Conservation (phyloP, 2,797 vertebrate species). For the Megaceryle alcyon region DNA sequence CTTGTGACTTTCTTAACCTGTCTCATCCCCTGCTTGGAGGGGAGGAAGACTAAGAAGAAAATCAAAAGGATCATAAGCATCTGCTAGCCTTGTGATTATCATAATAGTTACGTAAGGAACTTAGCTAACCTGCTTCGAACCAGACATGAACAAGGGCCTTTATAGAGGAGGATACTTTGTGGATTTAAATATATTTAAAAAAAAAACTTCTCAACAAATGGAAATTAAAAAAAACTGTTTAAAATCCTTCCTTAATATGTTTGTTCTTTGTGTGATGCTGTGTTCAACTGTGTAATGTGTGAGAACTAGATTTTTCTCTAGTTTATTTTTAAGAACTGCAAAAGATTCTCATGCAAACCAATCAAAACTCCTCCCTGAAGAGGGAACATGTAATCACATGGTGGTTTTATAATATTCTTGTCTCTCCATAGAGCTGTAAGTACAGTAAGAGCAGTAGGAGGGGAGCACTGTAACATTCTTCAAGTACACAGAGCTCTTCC, state of each 20-base stretch:
- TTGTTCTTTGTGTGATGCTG: neutral
- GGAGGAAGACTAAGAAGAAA: slow-evolving; percentile 20
- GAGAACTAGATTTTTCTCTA: neutral
- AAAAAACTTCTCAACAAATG: neutral
- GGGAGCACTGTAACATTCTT: neutral
- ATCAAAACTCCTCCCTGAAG: neutral
- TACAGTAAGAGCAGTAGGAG: neutral
- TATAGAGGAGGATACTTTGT: neutral
- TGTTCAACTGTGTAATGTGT: neutral
- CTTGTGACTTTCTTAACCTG: neutral
- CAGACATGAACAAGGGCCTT: slow-evolving; percentile 29
- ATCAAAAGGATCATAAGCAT: slow-evolving; percentile 55
- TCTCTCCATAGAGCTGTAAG: neutral
- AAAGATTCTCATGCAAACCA: neutral
- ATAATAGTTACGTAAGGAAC: slow-evolving; percentile 8
- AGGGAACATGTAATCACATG: neutral
- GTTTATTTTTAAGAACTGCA: neutral
- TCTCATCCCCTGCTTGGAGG: neutral
- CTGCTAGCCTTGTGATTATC: slow-evolving; percentile 67
- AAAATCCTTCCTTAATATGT: neutral
- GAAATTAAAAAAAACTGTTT: neutral
- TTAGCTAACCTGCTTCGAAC: slow-evolving; percentile 58
- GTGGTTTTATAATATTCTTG: neutral
- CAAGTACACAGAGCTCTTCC: slow-evolving; percentile 65
- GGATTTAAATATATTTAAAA: neutral